Evolutionary conservation across 2,888 invertebrate species (phyloP), one percentile per base, ranked within the genome.

Genomic region (Psylliodes chrysocephalus): DNA sequence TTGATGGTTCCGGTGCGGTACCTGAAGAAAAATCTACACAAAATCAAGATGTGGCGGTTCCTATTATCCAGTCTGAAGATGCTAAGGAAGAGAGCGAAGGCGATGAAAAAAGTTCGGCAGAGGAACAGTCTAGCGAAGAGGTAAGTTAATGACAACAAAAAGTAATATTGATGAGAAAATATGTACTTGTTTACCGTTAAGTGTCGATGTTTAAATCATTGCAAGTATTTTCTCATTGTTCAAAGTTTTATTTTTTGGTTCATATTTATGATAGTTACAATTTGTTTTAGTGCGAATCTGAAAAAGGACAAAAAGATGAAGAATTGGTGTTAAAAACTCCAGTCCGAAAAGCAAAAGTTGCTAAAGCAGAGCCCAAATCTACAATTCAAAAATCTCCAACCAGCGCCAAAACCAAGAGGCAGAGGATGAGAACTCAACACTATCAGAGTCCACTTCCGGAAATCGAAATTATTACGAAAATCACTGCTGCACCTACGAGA

Each of bases 361-460:
- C 77, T 5, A 79, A 77, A 68, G 65, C 68, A 19, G 74, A 60
- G 69, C 78, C 25, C 74, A 81, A 67, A 68, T 79, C 67, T 28
- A 53, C 71, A 10, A 56, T 70, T 78, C 84, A 66, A 61, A 79
- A 75, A 83, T 86, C 73, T 63, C 85, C 64, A 1, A 64, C 56
- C 30, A 64, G 71, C 1, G 72, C 73, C 28, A 81, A 66, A 76
- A 83, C 84, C 12, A 88, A 88, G 76, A 81, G 89, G 71, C 84
- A 84, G 66, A 82, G 89, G 56, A 86, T 87, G 17, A 88, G 89
- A 83, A 91, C 91, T 14, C 93, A 93, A 78, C 88, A 91, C 8
- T 94, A 93, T 82, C 94, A 94, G 80, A 91, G 92, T 68, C 93
- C 93, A 0, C 83, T 92, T 30, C 91, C 93, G 0, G 93, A 93